Conservation (phyloP, 2,113 vertebrate genomes). For the Nothobranchius kuhntae region DNA sequence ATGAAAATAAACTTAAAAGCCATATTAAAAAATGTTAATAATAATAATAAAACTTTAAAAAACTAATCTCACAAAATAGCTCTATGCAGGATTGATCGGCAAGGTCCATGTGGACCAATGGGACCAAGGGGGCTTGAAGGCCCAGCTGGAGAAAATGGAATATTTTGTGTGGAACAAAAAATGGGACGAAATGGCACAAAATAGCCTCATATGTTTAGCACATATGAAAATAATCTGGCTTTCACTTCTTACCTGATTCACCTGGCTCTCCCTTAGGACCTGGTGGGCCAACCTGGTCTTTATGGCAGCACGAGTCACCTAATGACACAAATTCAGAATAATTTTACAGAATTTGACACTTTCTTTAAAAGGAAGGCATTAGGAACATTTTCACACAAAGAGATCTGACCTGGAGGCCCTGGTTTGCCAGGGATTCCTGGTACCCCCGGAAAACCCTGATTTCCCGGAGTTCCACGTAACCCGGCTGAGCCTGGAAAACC, state of each 20-base stretch:
- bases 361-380: not conserved
- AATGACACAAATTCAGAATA: slow-evolving; percentile 20
- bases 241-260: slow-evolving; percentile 49
- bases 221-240: not conserved
- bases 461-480: slow-evolving; percentile 76
- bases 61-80: no score
- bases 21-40: no score
- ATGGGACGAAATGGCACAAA: slow-evolving; percentile 73
- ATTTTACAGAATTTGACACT: not conserved
- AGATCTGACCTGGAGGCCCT: slow-evolving; percentile 58
- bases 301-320: slow-evolving; percentile 65
- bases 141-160: slow-evolving; percentile 81
- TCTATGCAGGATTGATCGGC: slow-evolving; percentile 48
- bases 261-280: slow-evolving; percentile 62
- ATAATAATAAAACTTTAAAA: no score
- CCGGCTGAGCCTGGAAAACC: slow-evolving; percentile 79
- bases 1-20: no score
- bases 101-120: slow-evolving; percentile 32
- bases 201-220: not conserved
- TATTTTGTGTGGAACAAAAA: slow-evolving; percentile 66
- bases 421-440: slow-evolving; percentile 76
- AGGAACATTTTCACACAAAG: not conserved
- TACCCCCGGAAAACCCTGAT: slow-evolving; percentile 76
- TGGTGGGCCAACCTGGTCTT: slow-evolving; percentile 17
- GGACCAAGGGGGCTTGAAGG: slow-evolving; percentile 57